Base-by-base conservation (phyloP, 2,888 invertebrate species). In the Noctua comes region DNA sequence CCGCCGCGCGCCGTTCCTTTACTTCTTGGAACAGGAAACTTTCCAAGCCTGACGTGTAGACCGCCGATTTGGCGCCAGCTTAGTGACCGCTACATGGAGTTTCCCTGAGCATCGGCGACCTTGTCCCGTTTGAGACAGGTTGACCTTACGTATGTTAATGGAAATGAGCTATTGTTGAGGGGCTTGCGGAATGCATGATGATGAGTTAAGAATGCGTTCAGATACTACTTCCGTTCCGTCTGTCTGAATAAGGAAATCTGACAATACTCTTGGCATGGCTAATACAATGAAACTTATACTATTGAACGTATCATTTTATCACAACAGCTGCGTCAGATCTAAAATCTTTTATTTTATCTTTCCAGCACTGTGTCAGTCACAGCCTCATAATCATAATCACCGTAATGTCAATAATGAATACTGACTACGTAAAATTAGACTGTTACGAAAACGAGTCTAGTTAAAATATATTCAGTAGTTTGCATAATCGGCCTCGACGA, bases 141-240 rank as follows among this genome's bases (percentile, higher is more conserved):
- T 78, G 82, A 78, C 81, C 86, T 89, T 83, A 77, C 72, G n/a
- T 66, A 77, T 84, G 82, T 75, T 71, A 80, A 89, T 84, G 82
- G 82, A 82, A 84, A 86, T 88, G 78, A 76, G 70, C 62, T 79
- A 89, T 89, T 89, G 86, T 88, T 80, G 57, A 51, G 40, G 36
- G 74, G 74, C 73, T 40, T 77, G 88, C 74, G 77, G 79, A 76
- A 68, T 79, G 85, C 80, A 89, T 88, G 57, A 46, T 85, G 84
- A 86, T 89, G 81, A 85, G 77, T 65, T 68, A 65, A 40, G 71
- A 73, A 72, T 73, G 65, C 70, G 57, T 83, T 79, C 46, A 73
- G 79, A 86, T 73, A 64, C 66, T 73, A 54, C 69, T 76, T 79
- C 73, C 40, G 57, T 72, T 65, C 43, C 68, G 68, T 76, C 71